Evolutionary conservation across 2,888 invertebrate genomes (phyloP), one percentile per base, ranked within the genome.

Genomic region (Fissipunctia ypsillon): DNA sequence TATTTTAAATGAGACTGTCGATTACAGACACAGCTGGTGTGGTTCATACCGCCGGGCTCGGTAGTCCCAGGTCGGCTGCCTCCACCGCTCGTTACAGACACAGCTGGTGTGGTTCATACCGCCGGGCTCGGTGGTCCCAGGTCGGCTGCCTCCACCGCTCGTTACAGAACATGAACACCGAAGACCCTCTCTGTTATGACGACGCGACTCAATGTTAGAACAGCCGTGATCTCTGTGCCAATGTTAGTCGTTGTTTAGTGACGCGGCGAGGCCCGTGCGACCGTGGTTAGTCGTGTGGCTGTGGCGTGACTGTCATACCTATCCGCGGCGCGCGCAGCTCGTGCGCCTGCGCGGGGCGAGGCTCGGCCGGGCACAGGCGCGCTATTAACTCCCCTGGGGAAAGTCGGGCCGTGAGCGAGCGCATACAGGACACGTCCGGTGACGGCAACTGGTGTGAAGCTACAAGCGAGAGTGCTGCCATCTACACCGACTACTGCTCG

Each of bases 331-430:
- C 59, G 65, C 81, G 65, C 64, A 43, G 81, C 79, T 63, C 73
- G 78, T 69, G 63, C 73, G 68, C 73, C 69, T 73, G 69, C 84
- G 59, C 72, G 52, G 22, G 82, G 80, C 78, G 86, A 76, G 90
- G 88, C 87, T n/a, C 31, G 63, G 63, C n/a, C 6, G 89, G 76
- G 90, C 95, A 95, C 84, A 93, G 91, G 78, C 93, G 88, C 90
- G 94, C 94, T 91, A 94, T 87, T 88, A 92, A 90, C 88, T 90
- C 90, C 90, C 95, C 95, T 95, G 95, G 89, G 94, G 91, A 95
- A 91, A 93, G 89, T 84, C 83, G 80, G 89, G 76, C 78, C 71
- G 75, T 83, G 80, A 87, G 86, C 83, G 85, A 74, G 75, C 81
- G 82, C 82, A 61, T 79, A 68, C 73, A 69, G 77, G 64, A 52